A percentile compares a stretch with the other conserved stretches of the same genome.
Conservation (phyloP, 2,113 vertebrate species). For the Sarotherodon lohbergeri region DNA sequence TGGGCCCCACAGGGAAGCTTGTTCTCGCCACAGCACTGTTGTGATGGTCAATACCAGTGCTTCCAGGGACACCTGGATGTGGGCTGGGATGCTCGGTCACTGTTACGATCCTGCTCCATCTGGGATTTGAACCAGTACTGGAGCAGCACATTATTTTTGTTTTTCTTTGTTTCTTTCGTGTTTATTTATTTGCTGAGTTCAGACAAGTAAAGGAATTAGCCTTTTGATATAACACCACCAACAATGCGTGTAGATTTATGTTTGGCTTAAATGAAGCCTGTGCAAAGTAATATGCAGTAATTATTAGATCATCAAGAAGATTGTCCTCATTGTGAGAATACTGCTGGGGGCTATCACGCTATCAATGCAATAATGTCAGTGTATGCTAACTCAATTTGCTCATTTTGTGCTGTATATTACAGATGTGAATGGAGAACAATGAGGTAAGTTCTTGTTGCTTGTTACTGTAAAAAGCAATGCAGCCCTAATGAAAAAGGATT, state of each 20-base stretch:
- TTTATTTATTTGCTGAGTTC: slow-evolving; percentile 13
- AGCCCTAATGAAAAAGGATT: neutral
- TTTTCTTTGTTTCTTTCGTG: neutral
- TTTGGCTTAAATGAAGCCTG: slow-evolving; percentile 1
- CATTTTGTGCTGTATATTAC: neutral
- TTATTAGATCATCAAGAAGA: slow-evolving; percentile 37
- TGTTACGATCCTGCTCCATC: slow-evolving; percentile 27
- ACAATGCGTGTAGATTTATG: neutral
- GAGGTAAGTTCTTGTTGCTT: neutral
- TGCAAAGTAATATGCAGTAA: slow-evolving; percentile 34
- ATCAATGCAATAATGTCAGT: slow-evolving; percentile 32
- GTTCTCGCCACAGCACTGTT: slow-evolving; percentile 49
- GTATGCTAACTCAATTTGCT: slow-evolving; percentile 9
- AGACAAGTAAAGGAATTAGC: slow-evolving; percentile 3
- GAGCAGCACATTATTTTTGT: neutral
- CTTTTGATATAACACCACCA: slow-evolving; percentile 28
- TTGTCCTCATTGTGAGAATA: slow-evolving; percentile 30
- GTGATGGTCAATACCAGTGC: slow-evolving; percentile 60
- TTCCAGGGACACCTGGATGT: slow-evolving; percentile 59
- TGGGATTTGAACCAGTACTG: slow-evolving; percentile 39
- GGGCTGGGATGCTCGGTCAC: slow-evolving; percentile 39
- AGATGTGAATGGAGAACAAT: slow-evolving; percentile 19
- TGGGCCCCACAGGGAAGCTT: slow-evolving; percentile 60
- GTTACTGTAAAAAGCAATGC: neutral
- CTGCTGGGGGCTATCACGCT: slow-evolving; percentile 10